Base-by-base conservation (phyloP, 2,888 invertebrate species). In the Eupeodes latifasciatus region DNA sequence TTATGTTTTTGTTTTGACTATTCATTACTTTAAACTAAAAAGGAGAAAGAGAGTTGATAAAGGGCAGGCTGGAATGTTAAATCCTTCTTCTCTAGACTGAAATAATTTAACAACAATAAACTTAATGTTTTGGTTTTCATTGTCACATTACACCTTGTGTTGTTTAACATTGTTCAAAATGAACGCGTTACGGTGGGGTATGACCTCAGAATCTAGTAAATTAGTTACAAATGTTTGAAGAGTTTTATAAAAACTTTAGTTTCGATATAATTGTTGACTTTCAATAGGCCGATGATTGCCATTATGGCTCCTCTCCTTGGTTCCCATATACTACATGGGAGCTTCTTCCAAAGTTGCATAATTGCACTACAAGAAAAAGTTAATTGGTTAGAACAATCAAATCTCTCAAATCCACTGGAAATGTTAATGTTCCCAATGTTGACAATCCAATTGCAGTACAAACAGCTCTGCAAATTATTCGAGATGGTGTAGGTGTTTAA, bases 61-160 rank as follows among this genome's bases (percentile, higher is more conserved):
- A 5, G 44, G 6, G 34, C 19, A 19, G 19, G 64, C n/a, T 27
- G 19, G 64, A 7, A 49, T 12, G 5, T 27, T 36, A n/a, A 10
- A 51, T 72, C 49, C 67, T 59, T 27, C 59, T 40, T 40, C 34
- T 59, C 14, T 69, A 47, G 64, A 86, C 57, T 79, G 64, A 71
- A 76, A 75, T 59, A 51, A 59, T 51, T 16, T 11, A 19, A 59
- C 34, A 36, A 67, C 66, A 75, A 71, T 64, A 79, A 82, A 79
- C 51, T 86, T 69, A 44, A 51, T 44, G 44, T 82, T 86, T 82
- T 82, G 40, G 79, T 79, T 78, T 16, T 53, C 34, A 3, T 78
- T 69, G 82, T 75, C 59, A 64, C 78, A 40, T 40, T 40, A 40
- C 82, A 82, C 82, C 79, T 14, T 40, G 67, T 71, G 72, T 85